Evolutionary conservation across 2,797 vertebrate species (phyloP).

Genomic region (Carduelis carduelis): DNA sequence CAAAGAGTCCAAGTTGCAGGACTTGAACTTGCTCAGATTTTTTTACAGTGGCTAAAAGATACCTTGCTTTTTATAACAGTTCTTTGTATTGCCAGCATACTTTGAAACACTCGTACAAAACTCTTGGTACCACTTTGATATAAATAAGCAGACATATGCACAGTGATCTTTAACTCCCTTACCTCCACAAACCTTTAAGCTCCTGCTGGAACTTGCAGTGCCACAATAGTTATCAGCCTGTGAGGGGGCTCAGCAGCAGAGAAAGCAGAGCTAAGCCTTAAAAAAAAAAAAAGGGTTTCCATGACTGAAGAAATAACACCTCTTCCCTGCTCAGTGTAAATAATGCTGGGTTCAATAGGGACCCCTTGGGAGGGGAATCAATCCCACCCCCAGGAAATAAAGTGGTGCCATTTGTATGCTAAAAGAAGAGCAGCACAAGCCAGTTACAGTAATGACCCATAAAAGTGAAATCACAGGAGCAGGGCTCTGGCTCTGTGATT

Average conservation of each 20-base stretch:
- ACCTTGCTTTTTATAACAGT: not conserved
- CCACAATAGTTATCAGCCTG: not conserved
- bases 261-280: not conserved
- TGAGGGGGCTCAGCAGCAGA: not conserved
- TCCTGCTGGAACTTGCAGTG: not conserved
- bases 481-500: not conserved
- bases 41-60: not conserved
- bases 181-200: not conserved
- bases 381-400: not conserved
- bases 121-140: fast-evolving
- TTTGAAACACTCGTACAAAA: not conserved
- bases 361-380: not conserved
- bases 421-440: not conserved
- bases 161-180: not conserved
- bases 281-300: not conserved
- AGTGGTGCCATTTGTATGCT: not conserved
- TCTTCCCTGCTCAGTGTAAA: not conserved
- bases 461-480: not conserved
- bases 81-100: not conserved
- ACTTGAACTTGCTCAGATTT: not conserved
- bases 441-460: conserved; percentile 16
- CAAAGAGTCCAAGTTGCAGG: not conserved
- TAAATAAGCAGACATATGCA: not conserved
- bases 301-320: not conserved
- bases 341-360: not conserved